Evolutionary conservation across 2,888 invertebrate genomes (phyloP), one percentile per base, ranked within the genome.

Genomic region (Dasypogon diadema): DNA sequence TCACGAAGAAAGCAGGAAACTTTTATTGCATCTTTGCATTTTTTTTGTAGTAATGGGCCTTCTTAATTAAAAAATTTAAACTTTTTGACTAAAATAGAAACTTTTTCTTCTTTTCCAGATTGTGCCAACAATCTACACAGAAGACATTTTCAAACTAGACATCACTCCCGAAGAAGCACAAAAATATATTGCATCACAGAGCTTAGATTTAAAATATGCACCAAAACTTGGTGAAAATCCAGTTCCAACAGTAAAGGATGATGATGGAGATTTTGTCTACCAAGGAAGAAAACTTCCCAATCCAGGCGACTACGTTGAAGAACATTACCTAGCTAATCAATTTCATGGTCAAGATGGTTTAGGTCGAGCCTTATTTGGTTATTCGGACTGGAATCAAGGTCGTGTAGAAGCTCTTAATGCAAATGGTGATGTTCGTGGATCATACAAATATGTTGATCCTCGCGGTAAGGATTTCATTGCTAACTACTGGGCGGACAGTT

Each of bases 321-420:
- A 92, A 84, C 90, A 92, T 6, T 92, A 92, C 83, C 87, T 90
- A 77, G 92, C 92, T 0, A 88, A 89, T 76, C 92, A 92, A 81
- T 92, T 89, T 83, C 92, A 92, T 81, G 92, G 92, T 0, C 92
- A 92, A 82, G 90, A 90, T 78, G 90, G 90, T n/a, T 84, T 90
- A 58, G 93, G 93, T 1, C 90, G 91, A 14, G 92, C 91, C 81
- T 88, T 89, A 0, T 93, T 92, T 80, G 93, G 93, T 0, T 93
- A 93, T 83, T 87, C 90, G 76, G 90, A 91, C 2, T 92, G 92
- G 56, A 90, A 93, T 81, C 93, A 93, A 74, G 88, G 92, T 2
- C 91, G 93, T 83, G 89, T 91, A 51, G 93, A 93, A 84, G 90
- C 90, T 82, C 90, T 92, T 73, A 88, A 89, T 77, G 87, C 89